Base-by-base conservation (phyloP, 2,797 vertebrate species). In the Pangasius djambal region DNA sequence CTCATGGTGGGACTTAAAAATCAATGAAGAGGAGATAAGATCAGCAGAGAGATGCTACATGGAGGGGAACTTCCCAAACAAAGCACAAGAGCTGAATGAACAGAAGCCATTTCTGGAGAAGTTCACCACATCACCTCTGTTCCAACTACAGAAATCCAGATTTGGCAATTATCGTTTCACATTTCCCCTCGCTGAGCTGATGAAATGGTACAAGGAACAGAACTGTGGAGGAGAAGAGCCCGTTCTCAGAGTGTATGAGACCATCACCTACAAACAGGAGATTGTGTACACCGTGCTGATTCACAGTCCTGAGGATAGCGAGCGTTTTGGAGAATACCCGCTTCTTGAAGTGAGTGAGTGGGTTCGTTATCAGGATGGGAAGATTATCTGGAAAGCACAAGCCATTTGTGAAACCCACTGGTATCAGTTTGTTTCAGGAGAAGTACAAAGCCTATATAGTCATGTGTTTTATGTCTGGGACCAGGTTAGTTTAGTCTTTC, bases 381-480 rank as follows among this genome's bases (percentile, higher is more conserved):
- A 2, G 37, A 78, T 92, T 16, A 55, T 91, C 57, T 92, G 92
- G 92, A 86, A 63, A 37, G 87, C 92, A 87, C 86, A 92, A 81
- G 91, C 92, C 20, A 87, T 92, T 85, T 70, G 81, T 83, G 20
- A 74, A 34, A 81, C 78, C 7, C 84, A 84, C 16, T 0, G 0
- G 0, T 48, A 72, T 84, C 4, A 3, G 9, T 44, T 87, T 61
- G 7, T 31, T 9, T n/a, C 12, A 72, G 31, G 83, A 55, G 7
- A 9, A 55, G 50, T 4, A n/a, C 13, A 31, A 72, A 1, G 20
- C n/a, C n/a, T n/a, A n/a, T n/a, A n/a, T n/a, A n/a, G n/a, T 0
- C 1, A 6, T 28, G 0, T 16, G 40, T 91, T 10, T 89, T 92
- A 89, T 83, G 90, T 92, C 37, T 93, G 91, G 91, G 92, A 93